These are phyloP conservation scores for Serinus canaria DNA, from an alignment of 2,113 vertebrate genomes.

Conservation along the genomic window DNA sequence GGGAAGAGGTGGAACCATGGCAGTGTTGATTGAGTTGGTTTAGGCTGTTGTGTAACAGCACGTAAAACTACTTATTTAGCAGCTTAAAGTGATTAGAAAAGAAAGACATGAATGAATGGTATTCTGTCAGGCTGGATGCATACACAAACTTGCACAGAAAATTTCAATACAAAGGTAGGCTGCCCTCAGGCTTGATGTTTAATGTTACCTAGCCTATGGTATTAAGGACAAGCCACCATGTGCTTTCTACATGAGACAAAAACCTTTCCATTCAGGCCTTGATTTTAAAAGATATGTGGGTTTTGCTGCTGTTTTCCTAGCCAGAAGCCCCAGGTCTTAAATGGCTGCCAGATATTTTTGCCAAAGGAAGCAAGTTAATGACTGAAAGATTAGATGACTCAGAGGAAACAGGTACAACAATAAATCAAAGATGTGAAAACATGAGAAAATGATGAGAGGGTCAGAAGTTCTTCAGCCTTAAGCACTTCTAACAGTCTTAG, in stretches of 20 bases:
- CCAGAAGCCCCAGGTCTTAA: background rate
- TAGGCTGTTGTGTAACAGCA: background rate
- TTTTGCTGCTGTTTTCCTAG: background rate
- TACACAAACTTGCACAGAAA: background rate
- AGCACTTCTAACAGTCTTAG: background rate
- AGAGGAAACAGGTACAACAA: background rate
- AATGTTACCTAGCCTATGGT: background rate
- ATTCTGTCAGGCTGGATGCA: background rate
- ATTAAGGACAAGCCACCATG: background rate
- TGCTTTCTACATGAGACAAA: background rate
- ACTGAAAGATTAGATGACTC: background rate
- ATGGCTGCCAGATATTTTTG: background rate
- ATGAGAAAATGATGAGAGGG: background rate
- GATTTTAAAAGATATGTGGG: background rate
- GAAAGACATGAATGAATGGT: background rate
- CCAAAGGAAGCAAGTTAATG: background rate
- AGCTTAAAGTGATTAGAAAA: slow-evolving; percentile 3
- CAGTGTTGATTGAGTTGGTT: background rate
- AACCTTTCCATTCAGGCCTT: background rate
- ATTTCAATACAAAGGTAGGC: background rate
- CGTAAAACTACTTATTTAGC: background rate
- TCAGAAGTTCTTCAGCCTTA: background rate
- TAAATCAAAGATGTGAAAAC: slow-evolving; percentile 17
- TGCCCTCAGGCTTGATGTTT: background rate
- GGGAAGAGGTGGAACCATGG: background rate